Evolutionary conservation across 1,140 invertebrate genomes (phyloP).

Genomic region (Orussus abietinus): DNA sequence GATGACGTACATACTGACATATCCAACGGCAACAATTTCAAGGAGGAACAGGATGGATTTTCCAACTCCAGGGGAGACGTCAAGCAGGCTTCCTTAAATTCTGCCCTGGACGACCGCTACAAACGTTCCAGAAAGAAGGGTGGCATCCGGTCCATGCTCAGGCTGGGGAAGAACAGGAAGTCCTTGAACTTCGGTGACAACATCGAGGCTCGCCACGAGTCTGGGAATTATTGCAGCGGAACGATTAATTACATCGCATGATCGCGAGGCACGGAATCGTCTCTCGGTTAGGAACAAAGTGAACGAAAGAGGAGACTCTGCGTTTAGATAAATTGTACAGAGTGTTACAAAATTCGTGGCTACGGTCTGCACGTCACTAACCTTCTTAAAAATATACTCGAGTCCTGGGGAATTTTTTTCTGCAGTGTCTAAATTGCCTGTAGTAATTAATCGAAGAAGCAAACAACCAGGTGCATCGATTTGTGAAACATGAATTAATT

Average conservation of each 20-base stretch:
- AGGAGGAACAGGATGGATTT: conserved; percentile 60
- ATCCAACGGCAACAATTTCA: conserved; percentile 44
- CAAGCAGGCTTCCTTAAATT: conserved; percentile 65
- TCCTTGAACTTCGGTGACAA: conserved; percentile 52
- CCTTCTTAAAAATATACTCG: too few relatives aligned
- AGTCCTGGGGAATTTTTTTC: too few relatives aligned
- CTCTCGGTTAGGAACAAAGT: conserved; percentile 11
- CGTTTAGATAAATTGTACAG: conserved; percentile 17
- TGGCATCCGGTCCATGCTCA: conserved; percentile 78
- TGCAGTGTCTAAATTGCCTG: too few relatives aligned
- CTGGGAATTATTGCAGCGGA: conserved; percentile 50
- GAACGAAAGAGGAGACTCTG: conserved; percentile 11
- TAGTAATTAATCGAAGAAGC: too few relatives aligned
- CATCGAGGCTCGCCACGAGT: conserved; percentile 44
- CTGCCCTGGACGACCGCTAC: conserved; percentile 62
- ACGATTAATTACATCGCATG: conserved; percentile 53
- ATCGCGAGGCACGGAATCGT: too few relatives aligned
- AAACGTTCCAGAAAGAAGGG: conserved; percentile 67
- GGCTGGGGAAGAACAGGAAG: conserved; percentile 53
- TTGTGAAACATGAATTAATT: too few relatives aligned
- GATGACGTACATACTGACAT: conserved; percentile 55
- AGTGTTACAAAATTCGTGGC: too few relatives aligned
- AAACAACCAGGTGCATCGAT: too few relatives aligned
- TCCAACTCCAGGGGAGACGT: conserved; percentile 61
- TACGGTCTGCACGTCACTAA: too few relatives aligned